phyloP scores from a whole-genome alignment of 2,113 vertebrate genomes.

The Odontophorus gujanensis region DNA sequence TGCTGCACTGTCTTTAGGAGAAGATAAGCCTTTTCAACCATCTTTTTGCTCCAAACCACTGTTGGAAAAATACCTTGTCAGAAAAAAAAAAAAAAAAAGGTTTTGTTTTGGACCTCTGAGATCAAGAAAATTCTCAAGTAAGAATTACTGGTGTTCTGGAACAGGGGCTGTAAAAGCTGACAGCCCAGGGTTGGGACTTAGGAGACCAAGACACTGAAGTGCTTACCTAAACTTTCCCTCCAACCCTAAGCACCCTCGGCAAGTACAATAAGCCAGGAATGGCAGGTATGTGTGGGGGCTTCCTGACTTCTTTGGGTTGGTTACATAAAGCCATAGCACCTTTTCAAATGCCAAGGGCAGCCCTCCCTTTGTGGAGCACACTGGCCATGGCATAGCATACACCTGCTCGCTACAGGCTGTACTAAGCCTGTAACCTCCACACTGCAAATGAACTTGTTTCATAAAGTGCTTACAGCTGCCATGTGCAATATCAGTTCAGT shows the following conservation, averaged over 20 bases:
- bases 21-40: slow-evolving; percentile 13
- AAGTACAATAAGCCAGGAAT: neutral
- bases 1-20: neutral
- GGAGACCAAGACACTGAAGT: neutral
- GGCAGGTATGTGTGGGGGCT: accelerated
- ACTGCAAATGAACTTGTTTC: neutral
- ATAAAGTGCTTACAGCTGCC: neutral
- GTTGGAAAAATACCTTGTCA: neutral
- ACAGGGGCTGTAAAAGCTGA: neutral
- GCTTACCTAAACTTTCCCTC: neutral
- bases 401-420: neutral
- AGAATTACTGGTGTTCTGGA: neutral
- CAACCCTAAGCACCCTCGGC: neutral
- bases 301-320: neutral
- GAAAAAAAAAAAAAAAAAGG: neutral
- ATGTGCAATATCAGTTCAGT: neutral
- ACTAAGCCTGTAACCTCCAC: neutral
- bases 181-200: neutral
- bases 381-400: accelerated
- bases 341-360: neutral
- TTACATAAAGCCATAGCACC: neutral
- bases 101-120: neutral
- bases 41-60: neutral
- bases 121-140: neutral
- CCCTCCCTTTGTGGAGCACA: neutral